phyloP scores from a whole-genome alignment of 2,113 vertebrate species.

The Coracopsis vasa region DNA sequence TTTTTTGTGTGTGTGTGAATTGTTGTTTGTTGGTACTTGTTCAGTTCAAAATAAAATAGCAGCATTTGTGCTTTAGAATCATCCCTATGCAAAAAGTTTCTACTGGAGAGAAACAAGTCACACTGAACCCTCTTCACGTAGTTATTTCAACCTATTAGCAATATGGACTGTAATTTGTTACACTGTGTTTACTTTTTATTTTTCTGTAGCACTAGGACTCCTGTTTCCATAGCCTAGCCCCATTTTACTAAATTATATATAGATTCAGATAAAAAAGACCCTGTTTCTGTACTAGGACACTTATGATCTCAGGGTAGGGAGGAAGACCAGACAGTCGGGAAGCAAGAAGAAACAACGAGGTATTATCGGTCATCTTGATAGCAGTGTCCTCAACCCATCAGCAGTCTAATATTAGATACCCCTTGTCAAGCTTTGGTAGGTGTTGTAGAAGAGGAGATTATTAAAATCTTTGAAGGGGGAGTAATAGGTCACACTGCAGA shows the following conservation, averaged over 20 bases:
- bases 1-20: neutral
- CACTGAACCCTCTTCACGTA: neutral
- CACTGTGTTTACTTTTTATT: neutral
- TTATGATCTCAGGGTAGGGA: neutral
- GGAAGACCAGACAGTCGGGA: neutral
- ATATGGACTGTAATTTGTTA: neutral
- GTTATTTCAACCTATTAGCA: neutral
- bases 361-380: neutral
- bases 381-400: neutral
- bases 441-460: neutral
- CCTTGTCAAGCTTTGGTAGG: neutral
- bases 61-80: neutral
- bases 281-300: neutral
- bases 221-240: neutral
- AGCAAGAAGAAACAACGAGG: neutral
- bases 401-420: neutral
- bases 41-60: neutral
- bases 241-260: neutral
- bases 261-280: neutral
- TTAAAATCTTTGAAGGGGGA: neutral
- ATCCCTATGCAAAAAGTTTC: neutral
- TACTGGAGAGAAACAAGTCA: neutral
- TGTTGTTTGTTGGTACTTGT: neutral
- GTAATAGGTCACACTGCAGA: neutral
- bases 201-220: neutral